phyloP scores from a whole-genome alignment of 2,888 invertebrate genomes.

The Platycnemis pennipes region DNA sequence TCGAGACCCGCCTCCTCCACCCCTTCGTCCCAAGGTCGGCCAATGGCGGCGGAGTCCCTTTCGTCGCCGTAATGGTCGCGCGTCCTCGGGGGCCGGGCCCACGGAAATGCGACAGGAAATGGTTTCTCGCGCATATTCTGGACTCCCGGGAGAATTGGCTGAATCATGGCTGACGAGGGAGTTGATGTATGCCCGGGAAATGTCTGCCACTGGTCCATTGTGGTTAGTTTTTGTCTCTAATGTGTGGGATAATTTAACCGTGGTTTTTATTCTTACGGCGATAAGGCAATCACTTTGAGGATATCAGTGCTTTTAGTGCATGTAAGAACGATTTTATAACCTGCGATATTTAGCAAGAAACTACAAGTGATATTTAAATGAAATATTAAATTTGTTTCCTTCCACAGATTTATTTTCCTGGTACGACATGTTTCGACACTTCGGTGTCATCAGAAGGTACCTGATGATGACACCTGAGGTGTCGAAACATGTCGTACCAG shows the following conservation, averaged over 20 bases:
- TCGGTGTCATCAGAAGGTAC: no score
- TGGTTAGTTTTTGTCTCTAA: background rate
- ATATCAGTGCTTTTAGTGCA: no score
- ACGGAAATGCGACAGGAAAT: background rate
- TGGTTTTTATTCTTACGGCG: no score
- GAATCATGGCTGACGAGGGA: background rate
- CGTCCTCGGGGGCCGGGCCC: background rate
- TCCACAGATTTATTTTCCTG: no score
- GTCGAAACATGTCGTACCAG: no score
- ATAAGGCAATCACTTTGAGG: no score
- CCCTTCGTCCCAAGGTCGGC: constrained; percentile 31
- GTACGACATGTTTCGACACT: no score
- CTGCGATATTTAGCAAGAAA: no score
- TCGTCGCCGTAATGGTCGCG: constrained; percentile 4
- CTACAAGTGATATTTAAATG: no score
- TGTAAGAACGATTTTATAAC: no score
- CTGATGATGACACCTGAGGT: no score
- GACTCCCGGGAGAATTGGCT: background rate
- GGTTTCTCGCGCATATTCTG: background rate
- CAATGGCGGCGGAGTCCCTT: constrained; percentile 51
- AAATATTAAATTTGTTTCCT: no score
- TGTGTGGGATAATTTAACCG: background rate
- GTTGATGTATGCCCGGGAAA: background rate
- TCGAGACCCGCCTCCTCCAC: constrained; percentile 60
- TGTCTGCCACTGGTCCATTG: background rate